Percentiles rank a stretch among this genome's conserved stretches.
Conservation (phyloP, 2,113 vertebrate species). For the Chaenocephalus aceratus region DNA sequence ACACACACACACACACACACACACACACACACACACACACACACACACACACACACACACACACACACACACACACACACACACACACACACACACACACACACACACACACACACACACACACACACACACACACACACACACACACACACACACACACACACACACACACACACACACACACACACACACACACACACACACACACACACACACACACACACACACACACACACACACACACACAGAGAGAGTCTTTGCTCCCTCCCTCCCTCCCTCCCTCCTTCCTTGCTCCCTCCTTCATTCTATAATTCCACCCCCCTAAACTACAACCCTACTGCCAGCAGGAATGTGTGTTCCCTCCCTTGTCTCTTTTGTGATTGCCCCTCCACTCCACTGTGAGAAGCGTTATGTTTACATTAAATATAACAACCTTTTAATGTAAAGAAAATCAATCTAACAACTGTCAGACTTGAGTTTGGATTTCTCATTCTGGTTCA, state of each 20-base stretch:
- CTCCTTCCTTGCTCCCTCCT: slow-evolving; percentile 48
- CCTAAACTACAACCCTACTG: slow-evolving; percentile 65
- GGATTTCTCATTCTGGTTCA: not conserved
- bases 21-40: not conserved
- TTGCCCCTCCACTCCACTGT: slow-evolving; percentile 56
- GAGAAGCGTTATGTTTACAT: slow-evolving; percentile 64
- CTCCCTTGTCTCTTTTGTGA: slow-evolving; percentile 67
- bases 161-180: too few relatives aligned
- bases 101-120: too few relatives aligned
- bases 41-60: not conserved
- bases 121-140: too few relatives aligned
- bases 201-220: not conserved
- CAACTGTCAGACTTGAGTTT: slow-evolving; percentile 12
- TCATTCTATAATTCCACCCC: slow-evolving; percentile 65
- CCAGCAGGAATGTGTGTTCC: slow-evolving; percentile 70
- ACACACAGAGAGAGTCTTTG: slow-evolving; percentile 53
- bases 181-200: too few relatives aligned
- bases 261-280: slow-evolving; percentile 37
- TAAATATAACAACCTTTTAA: slow-evolving; percentile 30
- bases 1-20: not conserved
- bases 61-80: slow-evolving; percentile 15
- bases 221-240: not conserved
- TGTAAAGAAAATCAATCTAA: slow-evolving; percentile 4
- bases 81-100: not conserved
- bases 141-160: too few relatives aligned